Base-by-base conservation (phyloP, 1,140 invertebrate species). In the Sycophaga agraensis region DNA sequence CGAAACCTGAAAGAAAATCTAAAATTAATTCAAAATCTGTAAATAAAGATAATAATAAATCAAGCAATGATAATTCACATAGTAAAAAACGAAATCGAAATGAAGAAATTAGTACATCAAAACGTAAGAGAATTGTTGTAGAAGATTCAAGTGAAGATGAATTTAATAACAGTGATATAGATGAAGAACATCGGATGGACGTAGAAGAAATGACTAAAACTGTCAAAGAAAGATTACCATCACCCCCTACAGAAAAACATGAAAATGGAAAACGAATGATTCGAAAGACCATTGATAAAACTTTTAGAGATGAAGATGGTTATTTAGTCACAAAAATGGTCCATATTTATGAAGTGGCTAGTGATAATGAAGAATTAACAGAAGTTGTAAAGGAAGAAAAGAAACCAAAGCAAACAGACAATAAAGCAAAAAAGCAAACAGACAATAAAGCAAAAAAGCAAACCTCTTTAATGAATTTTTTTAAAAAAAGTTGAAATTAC, bases 241-340 rank as follows among this genome's bases (percentile, higher is more conserved):
- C 70, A 26, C 70, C 74, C 6, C 68, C 71, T 22, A 61, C 40
- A 31, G 12, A 55, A 11, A 68, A 68, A 59, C 11, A 40, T 6
- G 54, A 70, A 53, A 67, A 58, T 45, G 73, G 73, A 1, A 80
- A 77, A 66, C 63, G 65, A 12, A 76, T 73, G 49, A 57, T 79
- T 7, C 64, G 75, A 17, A 81, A 78, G 65, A 45, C 66, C 1
- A 58, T 78, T 4, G 73, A 73, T 31, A 70, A 73, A 63, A 75
- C 73, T n/a, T 75, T 66, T 24, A 57, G 72, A 21, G 79, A 75
- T 45, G 72, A 80, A 21, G 75, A 78, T 65, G 80, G 78, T 7
- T 82, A 56, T 49, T 42, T 81, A 37, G 67, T 79, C 3, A 81
- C 76, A 1, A 77, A 73, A 50, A 78, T 79, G 53, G 70, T 71